Evolutionary conservation across 1,140 invertebrate species (phyloP).

Genomic region (Drosophila bifasciata): DNA sequence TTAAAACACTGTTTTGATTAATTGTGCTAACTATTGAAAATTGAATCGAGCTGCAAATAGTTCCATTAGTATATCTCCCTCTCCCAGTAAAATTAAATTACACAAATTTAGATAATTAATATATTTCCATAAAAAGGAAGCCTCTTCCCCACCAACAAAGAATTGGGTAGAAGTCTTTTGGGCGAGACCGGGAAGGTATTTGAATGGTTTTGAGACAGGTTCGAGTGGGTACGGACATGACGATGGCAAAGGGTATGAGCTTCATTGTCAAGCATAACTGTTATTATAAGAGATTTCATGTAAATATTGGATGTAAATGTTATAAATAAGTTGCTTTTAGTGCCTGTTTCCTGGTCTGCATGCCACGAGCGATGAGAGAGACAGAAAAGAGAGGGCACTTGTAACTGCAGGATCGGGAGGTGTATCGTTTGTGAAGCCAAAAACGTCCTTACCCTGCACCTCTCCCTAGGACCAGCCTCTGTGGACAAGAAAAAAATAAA

Average conservation of each 20-base stretch:
- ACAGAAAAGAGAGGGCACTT: slow-evolving; percentile 3
- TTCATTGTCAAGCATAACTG: slow-evolving; percentile 71
- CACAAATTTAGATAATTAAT: no score
- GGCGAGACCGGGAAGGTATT: no score
- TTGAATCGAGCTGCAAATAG: no score
- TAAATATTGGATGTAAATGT: slow-evolving; percentile 81
- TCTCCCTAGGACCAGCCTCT: not conserved
- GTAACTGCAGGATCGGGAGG: slow-evolving; percentile 49
- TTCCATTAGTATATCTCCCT: no score
- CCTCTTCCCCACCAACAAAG: slow-evolving; percentile 15
- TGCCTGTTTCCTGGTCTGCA: slow-evolving; percentile 33
- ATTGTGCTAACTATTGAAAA: no score
- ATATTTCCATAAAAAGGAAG: no score
- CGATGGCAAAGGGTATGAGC: slow-evolving; percentile 3
- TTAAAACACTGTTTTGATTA: no score
- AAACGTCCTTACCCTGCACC: slow-evolving; percentile 6
- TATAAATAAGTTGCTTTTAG: slow-evolving; percentile 81
- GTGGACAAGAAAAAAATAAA: slow-evolving; percentile 72
- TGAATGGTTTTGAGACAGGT: no score
- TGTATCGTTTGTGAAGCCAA: slow-evolving; percentile 70
- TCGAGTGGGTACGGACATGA: slow-evolving; percentile 5
- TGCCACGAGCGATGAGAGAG: not conserved
- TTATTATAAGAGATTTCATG: slow-evolving; percentile 81
- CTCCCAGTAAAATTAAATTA: no score
- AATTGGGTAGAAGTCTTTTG: no score